Evolutionary conservation across 2,888 invertebrate species (phyloP), one percentile per base, ranked within the genome.

Genomic region (Axea sp.): DNA sequence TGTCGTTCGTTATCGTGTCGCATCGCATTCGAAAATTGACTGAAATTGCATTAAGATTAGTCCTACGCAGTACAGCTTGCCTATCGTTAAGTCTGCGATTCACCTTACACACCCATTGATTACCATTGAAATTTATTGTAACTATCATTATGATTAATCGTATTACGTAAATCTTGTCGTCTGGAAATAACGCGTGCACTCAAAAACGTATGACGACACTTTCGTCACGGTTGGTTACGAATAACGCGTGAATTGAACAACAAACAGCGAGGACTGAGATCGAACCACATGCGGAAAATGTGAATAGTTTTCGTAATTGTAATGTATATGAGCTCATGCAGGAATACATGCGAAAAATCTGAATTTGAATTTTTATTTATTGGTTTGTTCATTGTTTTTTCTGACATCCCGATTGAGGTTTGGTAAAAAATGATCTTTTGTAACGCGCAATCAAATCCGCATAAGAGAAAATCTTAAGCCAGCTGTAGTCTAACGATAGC

Each of bases 11-110:
- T 81, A 67, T 82, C 77, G 59, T 77, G 79, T 79, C 81, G 78
- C 79, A 78, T 83, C 79, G 80, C 78, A 77, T 79, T 82, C 82
- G 77, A 81, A 57, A 84, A 86, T 85, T 86, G 86, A 85, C 86
- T 83, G 80, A 83, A 82, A 77, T 79, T 77, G 77, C 77, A 76
- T 80, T 76, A 74, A 49, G 43, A 57, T 31, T 55, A 39, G 30
- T 31, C 6, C 49, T 51, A 51, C 55, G 55, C 41, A 30, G 19
- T 57, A 30, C 41, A 31, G 39, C 8, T 41, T 39, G 19, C 9
- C 17, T 57, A 51, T 51, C 35, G 49, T 24, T 51, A 51, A 12
- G 33, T 35, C 5, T 35, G 47, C 31, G 49, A 24, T 51, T 19
- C 35, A 22, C 9, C 22, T 33, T 17, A 33, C 14, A 51, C 33